Evolutionary conservation across 1,140 invertebrate species (phyloP), one percentile per base, ranked within the genome.

Genomic region (Carposina sasakii): DNA sequence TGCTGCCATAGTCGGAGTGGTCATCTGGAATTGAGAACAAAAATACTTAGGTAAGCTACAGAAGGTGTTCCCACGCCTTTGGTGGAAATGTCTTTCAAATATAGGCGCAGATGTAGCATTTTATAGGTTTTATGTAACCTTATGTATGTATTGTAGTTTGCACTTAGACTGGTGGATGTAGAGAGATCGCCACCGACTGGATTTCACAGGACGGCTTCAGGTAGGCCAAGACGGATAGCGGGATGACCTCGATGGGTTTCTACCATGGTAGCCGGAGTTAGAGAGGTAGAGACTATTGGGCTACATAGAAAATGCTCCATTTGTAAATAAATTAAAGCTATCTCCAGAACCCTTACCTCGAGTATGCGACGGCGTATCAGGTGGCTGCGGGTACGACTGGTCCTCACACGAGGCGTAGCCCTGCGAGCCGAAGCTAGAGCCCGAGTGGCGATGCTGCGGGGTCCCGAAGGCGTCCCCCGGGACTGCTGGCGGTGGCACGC

Each of bases 401-500:
- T 91, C 90, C 56, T 91, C 90, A 56, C 91, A 91, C 57, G 90
- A 91, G n/a, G 91, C 90, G 65, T 93, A 92, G 28, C 91, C 92
- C 55, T 86, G 85, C 17, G 90, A 91, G 48, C 91, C 91, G 72
- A 92, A 92, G 55, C 89, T 91, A 66, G 90, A 91, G 42, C 91
- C 91, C 2, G 91, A 92, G 74, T 92, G 91, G 39, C 91, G 86
- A 84, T 92, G 89, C 72, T 92, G 81, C 1, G 83, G 75, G 9
- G 76, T 77, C 4, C 73, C 72, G 60, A 86, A 81, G 23, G 76
- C 82, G 52, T 81, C 89, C 59, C 93, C 92, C 0, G 92, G 93
- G 22, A 94, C 92, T 4, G 92, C 91, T 3, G 93, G 93, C 43
- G 93, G 93, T 30, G 92, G 90, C 67, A 94, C 93, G 85, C 93